Evolutionary conservation across 2,888 invertebrate genomes (phyloP).

Genomic region (Bembecia ichneumoniformis): DNA sequence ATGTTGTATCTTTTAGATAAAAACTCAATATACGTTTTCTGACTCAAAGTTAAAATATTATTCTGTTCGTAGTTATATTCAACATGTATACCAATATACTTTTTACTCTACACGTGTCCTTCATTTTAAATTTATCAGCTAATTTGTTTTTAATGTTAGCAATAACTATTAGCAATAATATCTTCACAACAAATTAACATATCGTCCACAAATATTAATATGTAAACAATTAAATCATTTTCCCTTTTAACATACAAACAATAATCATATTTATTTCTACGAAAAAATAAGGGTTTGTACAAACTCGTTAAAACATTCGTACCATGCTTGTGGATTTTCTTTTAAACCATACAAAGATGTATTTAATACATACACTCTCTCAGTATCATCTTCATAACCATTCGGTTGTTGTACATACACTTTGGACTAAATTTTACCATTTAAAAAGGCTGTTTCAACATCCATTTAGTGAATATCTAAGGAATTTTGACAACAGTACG

Average conservation of each 20-base stretch:
- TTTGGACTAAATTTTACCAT: not conserved
- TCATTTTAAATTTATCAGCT: not conserved
- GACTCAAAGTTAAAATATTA: not conserved
- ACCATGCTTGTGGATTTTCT: slow-evolving; percentile 1
- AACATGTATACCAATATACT: not conserved
- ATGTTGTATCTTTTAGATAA: not conserved
- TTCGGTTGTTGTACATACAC: not conserved
- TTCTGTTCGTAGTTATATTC: not conserved
- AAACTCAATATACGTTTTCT: not conserved
- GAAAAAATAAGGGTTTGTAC: not conserved
- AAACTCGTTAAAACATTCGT: not conserved
- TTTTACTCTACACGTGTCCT: not conserved
- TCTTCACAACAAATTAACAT: not conserved
- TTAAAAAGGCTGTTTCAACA: not conserved
- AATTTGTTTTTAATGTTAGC: not conserved
- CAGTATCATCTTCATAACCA: not conserved
- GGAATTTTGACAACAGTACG: not conserved
- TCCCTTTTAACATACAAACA: not conserved
- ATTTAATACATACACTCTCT: not conserved
- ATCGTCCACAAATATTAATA: not conserved
- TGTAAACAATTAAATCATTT: not conserved
- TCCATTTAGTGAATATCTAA: not conserved
- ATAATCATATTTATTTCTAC: not conserved
- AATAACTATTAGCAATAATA: not conserved
- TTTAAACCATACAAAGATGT: slow-evolving; percentile 1